Conservation (phyloP, 2,888 invertebrate genomes). For the Tromatobia lineatoria region DNA sequence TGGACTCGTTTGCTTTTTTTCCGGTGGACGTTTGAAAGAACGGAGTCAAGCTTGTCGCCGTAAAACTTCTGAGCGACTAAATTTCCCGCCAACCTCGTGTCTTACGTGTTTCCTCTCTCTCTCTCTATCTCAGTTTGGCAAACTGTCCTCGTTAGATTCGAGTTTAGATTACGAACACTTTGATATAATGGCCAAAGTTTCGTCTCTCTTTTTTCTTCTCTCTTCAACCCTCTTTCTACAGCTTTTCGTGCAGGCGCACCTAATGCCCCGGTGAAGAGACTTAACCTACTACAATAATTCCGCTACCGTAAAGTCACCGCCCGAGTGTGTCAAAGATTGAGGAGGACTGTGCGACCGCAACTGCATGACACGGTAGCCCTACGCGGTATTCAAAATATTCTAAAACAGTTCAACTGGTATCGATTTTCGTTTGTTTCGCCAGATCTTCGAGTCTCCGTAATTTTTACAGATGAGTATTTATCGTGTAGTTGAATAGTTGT, state of each 20-base stretch:
- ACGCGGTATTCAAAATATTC: too few species aligned
- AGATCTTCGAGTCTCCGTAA: too few species aligned
- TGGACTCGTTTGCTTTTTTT: conserved; percentile 33
- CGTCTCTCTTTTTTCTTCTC: conserved; percentile 69
- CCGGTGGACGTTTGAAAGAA: conserved; percentile 30
- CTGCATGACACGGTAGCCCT: too few species aligned
- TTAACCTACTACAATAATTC: conserved; percentile 56
- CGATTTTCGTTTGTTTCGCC: too few species aligned
- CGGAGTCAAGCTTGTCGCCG: conserved; percentile 39
- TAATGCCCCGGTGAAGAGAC: conserved; percentile 48
- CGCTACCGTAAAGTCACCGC: conserved; percentile 49
- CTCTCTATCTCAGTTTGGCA: conserved; percentile 54
- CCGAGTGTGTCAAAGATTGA: conserved; percentile 13
- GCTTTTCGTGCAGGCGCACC: conserved; percentile 22
- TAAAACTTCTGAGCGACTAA: conserved; percentile 51
- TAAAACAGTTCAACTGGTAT: too few species aligned
- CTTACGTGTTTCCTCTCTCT: conserved; percentile 27
- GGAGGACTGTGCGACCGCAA: conserved; percentile 18
- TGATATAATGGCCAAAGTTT: conserved; percentile 77
- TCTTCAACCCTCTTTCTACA: conserved; percentile 39
- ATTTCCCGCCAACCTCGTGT: conserved; percentile 36
- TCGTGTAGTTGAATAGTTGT: too few species aligned
- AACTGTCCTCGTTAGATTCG: conserved; percentile 80
- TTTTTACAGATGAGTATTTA: too few species aligned
- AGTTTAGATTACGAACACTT: conserved; percentile 79